Base-by-base conservation (phyloP, 2,113 vertebrate species). In the Melierax canorus region DNA sequence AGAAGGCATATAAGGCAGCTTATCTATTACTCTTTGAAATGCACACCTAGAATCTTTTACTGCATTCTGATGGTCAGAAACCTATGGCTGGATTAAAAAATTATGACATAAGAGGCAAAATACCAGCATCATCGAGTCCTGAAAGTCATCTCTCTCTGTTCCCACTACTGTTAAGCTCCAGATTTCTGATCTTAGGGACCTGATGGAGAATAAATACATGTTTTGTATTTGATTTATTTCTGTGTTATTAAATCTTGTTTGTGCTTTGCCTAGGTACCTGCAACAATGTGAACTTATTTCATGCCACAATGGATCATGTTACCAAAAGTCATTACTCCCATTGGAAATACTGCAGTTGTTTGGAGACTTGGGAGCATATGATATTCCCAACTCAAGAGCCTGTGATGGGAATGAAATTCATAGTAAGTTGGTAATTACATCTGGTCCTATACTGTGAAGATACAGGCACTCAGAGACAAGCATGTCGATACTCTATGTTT, bases 351-450 rank as follows among this genome's bases (percentile, higher is more conserved):
- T 56, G 38, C 41, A 45, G 66, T 27, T 51, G 55, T 88, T 92
- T 34, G 29, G 72, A 84, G 95, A 73, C 64, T 86, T 50, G n/a
- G 94, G 34, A 94, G 60, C 30, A 21, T 67, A 39, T 21, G 85
- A 86, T 88, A 92, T 67, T 95, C 78, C 88, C 2, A 4, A 29
- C 56, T 90, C 75, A 36, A 81, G 78, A 84, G 73, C 56, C 45
- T 92, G 67, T 30, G 87, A 92, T 68, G 60, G 78, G 36, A 95
- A 95, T 86, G 63, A 93, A 95, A 97, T 92, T 93, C 88, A 64
- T 29, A 84, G 75, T 72, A 74, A 86, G 67, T 23, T 86, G 67
- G 75, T 81, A 96, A 96, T 95, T 92, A 88, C 72, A 92, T 94
- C 79, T 82, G 83, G n/a, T 60, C 68, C 80, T 89, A 45, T 71